phyloP scores from a whole-genome alignment of 2,797 vertebrate species.

The Percopsis omiscomaycus region DNA sequence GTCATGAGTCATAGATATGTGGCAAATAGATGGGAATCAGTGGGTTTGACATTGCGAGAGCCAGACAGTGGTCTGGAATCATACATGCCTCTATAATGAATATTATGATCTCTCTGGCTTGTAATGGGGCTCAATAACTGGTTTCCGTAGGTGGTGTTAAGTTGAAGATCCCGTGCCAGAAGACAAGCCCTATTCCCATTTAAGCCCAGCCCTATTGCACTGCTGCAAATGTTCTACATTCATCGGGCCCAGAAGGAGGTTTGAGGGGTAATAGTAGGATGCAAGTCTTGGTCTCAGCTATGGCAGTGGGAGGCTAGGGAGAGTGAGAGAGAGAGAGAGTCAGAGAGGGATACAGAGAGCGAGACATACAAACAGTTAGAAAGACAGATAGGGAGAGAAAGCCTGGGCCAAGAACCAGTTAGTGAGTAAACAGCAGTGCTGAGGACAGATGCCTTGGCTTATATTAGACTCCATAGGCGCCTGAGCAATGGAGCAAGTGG shows the following conservation, averaged over 20 bases:
- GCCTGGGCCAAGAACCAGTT: constrained; percentile 66
- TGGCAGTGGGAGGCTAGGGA: constrained; percentile 38
- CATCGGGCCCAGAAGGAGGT: constrained; percentile 43
- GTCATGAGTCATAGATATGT: constrained; percentile 69
- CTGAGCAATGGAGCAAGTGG: too few species aligned
- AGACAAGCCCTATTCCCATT: constrained; percentile 46
- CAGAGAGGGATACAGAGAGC: background rate
- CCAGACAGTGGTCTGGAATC: constrained; percentile 63
- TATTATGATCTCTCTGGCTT: constrained; percentile 34
- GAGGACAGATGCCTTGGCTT: constrained; percentile 51
- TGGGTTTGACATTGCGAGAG: constrained; percentile 50
- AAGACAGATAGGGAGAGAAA: constrained; percentile 36
- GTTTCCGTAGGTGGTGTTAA: constrained; percentile 43
- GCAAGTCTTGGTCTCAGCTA: constrained; percentile 65
- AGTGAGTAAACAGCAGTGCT: constrained; percentile 55
- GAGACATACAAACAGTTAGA: constrained; percentile 35
- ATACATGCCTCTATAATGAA: constrained; percentile 57
- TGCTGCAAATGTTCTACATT: constrained; percentile 46
- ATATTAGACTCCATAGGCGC: constrained; percentile 27
- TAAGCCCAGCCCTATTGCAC: constrained; percentile 29
- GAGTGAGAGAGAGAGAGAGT: constrained; percentile 8
- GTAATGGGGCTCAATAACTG: constrained; percentile 57
- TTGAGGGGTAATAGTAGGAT: constrained; percentile 52
- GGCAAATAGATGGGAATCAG: constrained; percentile 40
- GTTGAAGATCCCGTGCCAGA: constrained; percentile 28